Base-by-base conservation (phyloP, 2,113 vertebrate species). In the Enhydra lutris region DNA sequence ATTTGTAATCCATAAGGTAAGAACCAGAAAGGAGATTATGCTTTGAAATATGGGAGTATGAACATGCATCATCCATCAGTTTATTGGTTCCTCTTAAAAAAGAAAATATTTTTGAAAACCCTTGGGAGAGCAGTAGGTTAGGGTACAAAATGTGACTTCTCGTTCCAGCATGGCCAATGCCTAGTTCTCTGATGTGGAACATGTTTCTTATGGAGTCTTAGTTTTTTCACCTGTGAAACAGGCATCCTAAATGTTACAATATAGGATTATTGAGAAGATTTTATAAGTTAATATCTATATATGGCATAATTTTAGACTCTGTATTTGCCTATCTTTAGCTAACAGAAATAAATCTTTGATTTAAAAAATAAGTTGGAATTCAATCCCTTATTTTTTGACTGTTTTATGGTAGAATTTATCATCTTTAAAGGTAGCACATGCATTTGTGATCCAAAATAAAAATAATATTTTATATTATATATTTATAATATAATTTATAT, bases 71-170 rank as follows among this genome's bases (percentile, higher is more conserved):
- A 91, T 69, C 91, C 92, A 91, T 69, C 91, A 95, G 63, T 39
- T 96, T 97, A 94, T 91, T 94, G 6, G 21, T 63, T 97, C 85
- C 42, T 36, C 36, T 82, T 74, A 61, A 96, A 89, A 95, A 47
- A 88, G 42, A 96, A 97, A 98, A 91, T 78, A 50, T 45, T 97
- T 95, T 93, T 67, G 47, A 61, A 97, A 97, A 96, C 9, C 47
- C 79, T 57, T 94, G 10, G 26, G 29, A 83, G 82, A 65, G 31
- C 52, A 85, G 42, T 29, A 59, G 26, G 21, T 18, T 69, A 42
- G 94, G 18, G 4, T 17, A 17, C 14, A 26, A 24, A 59, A 78
- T 4, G 29, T 67, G 69, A 94, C 42, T 80, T 94, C 24, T 63
- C 55, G 9, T 39, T 20, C 59, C 14, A 15, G 21, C 55, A 36